A percentile compares a stretch with the other conserved stretches of the same genome.
Evolutionary conservation across 2,797 vertebrate species (phyloP).

Genomic region (Intellagama lesueurii): DNA sequence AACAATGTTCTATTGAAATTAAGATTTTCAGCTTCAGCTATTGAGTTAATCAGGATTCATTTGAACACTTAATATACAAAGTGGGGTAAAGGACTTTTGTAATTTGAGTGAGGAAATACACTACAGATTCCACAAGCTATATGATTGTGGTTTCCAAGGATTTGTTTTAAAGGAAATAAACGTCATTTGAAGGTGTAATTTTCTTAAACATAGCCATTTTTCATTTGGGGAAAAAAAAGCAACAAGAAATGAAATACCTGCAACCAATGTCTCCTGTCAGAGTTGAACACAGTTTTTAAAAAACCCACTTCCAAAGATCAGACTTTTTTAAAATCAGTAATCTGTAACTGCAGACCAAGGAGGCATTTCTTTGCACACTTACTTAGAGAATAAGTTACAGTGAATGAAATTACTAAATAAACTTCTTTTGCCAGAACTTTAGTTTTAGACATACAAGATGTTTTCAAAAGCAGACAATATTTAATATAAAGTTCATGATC

Average conservation of each 20-base stretch:
- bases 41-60: not conserved
- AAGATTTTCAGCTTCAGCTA: not conserved
- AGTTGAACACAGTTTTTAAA: not conserved
- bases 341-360: not conserved
- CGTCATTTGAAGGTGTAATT: conserved; percentile 3
- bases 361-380: not conserved
- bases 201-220: not conserved
- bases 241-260: not conserved
- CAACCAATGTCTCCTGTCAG: not conserved
- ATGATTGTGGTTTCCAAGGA: not conserved
- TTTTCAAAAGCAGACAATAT: not conserved
- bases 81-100: not conserved
- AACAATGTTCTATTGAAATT: not conserved
- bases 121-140: not conserved
- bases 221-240: no score
- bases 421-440: not conserved
- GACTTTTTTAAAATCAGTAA: not conserved
- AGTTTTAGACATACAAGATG: not conserved
- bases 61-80: not conserved
- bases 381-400: not conserved
- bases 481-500: not conserved
- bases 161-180: not conserved
- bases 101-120: not conserved
- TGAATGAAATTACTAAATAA: not conserved
- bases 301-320: not conserved